Evolutionary conservation across 2,113 vertebrate genomes (phyloP), one percentile per base, ranked within the genome.

Genomic region (Cathartes aura): DNA sequence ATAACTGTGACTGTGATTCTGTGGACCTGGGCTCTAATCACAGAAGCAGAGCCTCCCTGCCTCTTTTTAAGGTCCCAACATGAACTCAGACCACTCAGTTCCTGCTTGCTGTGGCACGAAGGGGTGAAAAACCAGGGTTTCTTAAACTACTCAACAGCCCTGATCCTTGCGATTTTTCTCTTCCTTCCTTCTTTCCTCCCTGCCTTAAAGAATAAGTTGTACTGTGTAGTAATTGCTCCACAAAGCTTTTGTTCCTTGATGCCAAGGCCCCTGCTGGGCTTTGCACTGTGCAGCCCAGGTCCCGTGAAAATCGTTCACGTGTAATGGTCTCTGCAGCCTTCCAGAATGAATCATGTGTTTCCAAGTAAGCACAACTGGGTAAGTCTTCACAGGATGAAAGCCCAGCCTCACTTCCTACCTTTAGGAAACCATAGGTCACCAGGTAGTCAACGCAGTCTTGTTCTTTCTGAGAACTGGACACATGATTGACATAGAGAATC

Each of bases 281-380:
- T 70, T 84, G 48, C 36, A 66, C 26, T 45, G 15, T 18, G 47
- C n/a, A 79, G 62, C 20, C 21, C 80, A 89, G 29, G 9, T 63
- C 42, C 20, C 1, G 0, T 20, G 52, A 79, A 73, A 38, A 43
- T 43, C 2, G 0, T 7, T 70, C 21, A 24, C 0, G 1, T 71
- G 55, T 58, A 30, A 27, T 26, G 27, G 14, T 48, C 63, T 32
- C 58, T 53, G 15, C 10, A 40, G 30, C 48, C 42, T 45, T 58
- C 30, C 55, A 87, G 73, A 40, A 78, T 12, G 23, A 76, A 48
- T 14, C 8, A 4, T 1, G 4, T 13, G 5, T 40, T 62, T 87
- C 76, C 55, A 93, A 34, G 36, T 27, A 66, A 58, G 21, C 17
- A 53, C 13, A 48, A 4, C 30, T 16, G 23, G 24, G 4, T 63